Evolutionary conservation across 1,140 invertebrate genomes (phyloP), one percentile per base, ranked within the genome.

Genomic region (Octopus sinensis): DNA sequence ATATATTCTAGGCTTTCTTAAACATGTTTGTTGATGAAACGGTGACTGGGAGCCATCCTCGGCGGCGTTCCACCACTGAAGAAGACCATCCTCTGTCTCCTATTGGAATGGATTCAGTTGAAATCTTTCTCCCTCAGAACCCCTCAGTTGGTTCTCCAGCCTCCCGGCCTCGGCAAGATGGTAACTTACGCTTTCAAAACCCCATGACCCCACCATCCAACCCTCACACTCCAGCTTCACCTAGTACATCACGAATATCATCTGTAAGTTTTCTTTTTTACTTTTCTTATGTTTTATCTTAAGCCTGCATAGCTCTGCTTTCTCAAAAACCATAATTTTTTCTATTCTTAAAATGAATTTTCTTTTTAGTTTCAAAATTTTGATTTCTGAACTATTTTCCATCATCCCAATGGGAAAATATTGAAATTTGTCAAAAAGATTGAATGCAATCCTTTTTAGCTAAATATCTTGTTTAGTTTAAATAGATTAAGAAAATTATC

Each of bases 61-160:
- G 96, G 71, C 91, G 96, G 4, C 92, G 95, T 79, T 96, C 95
- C 5, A 94, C 97, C 82, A 96, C 95, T 17, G 97, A 98, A 89
- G 97, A 99, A 88, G 97, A 98, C 86, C 98, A 98, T 92, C 97
- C 97, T 12, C 95, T 96, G 0, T 98, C 96, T 0, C 94, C 96
- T 0, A 94, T 95, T 6, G 92, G 95, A 90, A 94, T 96, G 78
- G 91, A 92, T 73, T 83, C 88, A n/a, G 84, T 90, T 54, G 91
- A 91, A 80, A 85, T 89, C 78, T 89, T 88, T 80, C 84, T 86
- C 71, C 85, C 88, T 7, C 85, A 86, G 23, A 89, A 85, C 52
- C 87, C 87, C 52, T 83, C 86, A 6, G 86, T 84, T 4, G 87
- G 88, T 83, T 95, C 94, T 6, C 94, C 95, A 4, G 93, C 92